Conservation (phyloP, 2,113 vertebrate species). For the Cyanistes caeruleus region DNA sequence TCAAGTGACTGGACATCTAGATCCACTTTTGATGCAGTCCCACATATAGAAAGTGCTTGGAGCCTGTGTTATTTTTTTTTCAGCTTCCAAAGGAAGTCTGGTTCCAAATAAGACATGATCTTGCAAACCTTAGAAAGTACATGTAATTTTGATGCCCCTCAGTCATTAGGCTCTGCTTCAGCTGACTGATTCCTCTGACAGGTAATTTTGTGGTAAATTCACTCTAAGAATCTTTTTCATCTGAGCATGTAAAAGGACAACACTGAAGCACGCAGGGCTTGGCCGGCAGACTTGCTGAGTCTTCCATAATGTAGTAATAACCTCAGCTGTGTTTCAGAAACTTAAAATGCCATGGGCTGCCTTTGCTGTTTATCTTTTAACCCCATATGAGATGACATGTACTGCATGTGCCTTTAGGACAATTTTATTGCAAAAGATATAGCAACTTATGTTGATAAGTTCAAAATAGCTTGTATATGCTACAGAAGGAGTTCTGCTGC, state of each 20-base stretch:
- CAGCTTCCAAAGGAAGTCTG: background rate
- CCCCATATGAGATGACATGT: background rate
- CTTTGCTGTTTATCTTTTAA: background rate
- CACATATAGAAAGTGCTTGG: background rate
- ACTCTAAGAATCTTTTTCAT: background rate
- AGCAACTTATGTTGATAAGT: slow-evolving; percentile 7
- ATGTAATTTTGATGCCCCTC: background rate
- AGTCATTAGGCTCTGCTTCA: background rate
- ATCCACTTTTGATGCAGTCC: background rate
- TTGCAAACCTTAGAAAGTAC: background rate
- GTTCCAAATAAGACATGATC: background rate
- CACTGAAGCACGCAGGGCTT: background rate
- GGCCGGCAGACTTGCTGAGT: background rate
- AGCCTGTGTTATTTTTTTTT: background rate
- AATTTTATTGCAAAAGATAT: slow-evolving; percentile 62
- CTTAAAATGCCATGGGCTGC: background rate
- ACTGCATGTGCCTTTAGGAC: background rate
- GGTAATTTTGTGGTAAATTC: background rate
- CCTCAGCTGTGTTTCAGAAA: background rate
- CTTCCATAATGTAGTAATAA: background rate
- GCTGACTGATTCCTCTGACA: background rate
- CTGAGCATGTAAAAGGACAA: background rate
- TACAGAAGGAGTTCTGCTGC: slow-evolving; percentile 10
- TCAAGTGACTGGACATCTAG: background rate
- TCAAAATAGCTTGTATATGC: slow-evolving; percentile 12